Conservation (phyloP, 2,113 vertebrate genomes). For the Catharus bicknelli region DNA sequence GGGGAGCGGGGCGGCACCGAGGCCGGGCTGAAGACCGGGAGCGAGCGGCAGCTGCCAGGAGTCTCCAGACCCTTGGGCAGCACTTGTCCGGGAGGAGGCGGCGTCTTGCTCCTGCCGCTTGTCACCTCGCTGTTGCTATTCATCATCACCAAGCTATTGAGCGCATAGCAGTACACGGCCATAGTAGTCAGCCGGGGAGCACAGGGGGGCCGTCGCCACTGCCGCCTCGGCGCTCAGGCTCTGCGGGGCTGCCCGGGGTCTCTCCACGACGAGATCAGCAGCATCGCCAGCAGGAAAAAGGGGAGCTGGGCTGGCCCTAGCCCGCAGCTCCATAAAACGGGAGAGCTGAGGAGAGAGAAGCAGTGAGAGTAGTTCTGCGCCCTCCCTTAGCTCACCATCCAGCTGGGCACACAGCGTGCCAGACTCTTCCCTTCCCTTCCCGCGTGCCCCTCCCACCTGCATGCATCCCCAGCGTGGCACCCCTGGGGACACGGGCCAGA, state of each 20-base stretch:
- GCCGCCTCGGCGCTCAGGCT: conserved; percentile 35
- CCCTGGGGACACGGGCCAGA: not conserved
- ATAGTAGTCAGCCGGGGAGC: conserved; percentile 75
- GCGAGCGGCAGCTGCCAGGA: conserved; percentile 69
- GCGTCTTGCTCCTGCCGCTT: conserved; percentile 69
- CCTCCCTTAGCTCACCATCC: not conserved
- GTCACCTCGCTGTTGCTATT: conserved; percentile 78
- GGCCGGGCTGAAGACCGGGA: conserved; percentile 64
- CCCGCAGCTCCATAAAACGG: conserved; percentile 70
- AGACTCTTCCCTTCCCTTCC: not conserved
- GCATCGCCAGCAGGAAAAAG: conserved; percentile 36
- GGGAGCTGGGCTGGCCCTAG: conserved; percentile 1
- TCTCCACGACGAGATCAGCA: not conserved
- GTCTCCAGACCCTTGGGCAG: conserved; percentile 79
- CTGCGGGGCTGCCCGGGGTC: not conserved
- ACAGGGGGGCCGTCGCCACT: conserved; percentile 42
- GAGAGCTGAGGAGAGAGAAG: conserved; percentile 35
- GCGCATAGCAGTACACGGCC: conserved; percentile 82
- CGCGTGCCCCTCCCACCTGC: not conserved
- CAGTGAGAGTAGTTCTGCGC: not conserved
- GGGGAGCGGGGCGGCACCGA: conserved; percentile 74
- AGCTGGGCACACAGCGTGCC: not conserved
- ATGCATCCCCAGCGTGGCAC: not conserved
- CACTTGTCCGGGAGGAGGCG: conserved; percentile 74
- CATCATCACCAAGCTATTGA: conserved; percentile 82